Conservation (phyloP, 2,113 vertebrate species). For the Tretioscincus oriximinensis region DNA sequence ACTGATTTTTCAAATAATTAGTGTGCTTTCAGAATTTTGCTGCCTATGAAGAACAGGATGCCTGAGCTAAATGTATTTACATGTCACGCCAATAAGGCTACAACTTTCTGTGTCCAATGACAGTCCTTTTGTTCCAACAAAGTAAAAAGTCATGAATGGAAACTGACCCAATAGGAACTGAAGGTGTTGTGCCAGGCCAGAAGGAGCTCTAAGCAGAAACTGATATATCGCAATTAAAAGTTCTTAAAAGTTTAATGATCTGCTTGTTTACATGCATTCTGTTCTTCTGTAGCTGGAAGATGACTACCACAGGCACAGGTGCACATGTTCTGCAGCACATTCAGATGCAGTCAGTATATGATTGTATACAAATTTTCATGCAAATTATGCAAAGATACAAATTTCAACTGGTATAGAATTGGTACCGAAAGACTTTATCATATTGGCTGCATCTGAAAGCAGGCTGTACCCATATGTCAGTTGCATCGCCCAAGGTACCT, state of each 20-base stretch:
- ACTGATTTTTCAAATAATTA: neutral
- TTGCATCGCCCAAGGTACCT: too few relatives aligned
- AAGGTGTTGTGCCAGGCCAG: neutral
- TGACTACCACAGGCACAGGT: too few relatives aligned
- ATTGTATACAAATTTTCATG: too few relatives aligned
- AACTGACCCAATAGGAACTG: neutral
- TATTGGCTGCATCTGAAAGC: too few relatives aligned
- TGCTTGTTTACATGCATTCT: neutral
- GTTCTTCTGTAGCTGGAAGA: neutral
- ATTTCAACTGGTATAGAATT: too few relatives aligned
- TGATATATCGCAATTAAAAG: neutral
- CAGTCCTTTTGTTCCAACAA: neutral
- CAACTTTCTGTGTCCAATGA: neutral
- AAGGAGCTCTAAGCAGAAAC: neutral
- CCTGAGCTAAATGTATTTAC: neutral
- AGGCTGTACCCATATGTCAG: too few relatives aligned
- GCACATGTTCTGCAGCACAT: too few relatives aligned
- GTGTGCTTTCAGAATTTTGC: neutral
- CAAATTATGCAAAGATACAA: too few relatives aligned
- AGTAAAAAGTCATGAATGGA: neutral
- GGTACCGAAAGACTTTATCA: too few relatives aligned
- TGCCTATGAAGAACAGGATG: neutral
- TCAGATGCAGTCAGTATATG: too few relatives aligned
- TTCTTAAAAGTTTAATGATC: neutral
- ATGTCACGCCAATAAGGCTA: neutral